phyloP scores from a whole-genome alignment of 2,888 invertebrate genomes.

The Ditylenchus weischeri region DNA sequence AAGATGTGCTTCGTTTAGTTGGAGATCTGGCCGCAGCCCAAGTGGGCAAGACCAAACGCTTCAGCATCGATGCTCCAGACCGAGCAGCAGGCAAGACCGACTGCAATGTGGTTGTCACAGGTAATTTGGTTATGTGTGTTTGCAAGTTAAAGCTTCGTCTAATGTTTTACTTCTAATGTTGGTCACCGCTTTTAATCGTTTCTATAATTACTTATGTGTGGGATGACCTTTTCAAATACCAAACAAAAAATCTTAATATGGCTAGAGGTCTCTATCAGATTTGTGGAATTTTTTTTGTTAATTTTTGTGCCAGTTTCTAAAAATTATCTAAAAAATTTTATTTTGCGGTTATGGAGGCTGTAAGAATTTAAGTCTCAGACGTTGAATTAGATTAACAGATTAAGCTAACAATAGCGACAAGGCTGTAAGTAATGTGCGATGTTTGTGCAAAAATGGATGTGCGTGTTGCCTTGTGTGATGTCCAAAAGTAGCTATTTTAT shows the following conservation, averaged over 20 bases:
- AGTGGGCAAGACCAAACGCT: conserved; percentile 55
- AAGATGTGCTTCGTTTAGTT: conserved; percentile 37
- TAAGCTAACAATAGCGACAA: too few relatives aligned
- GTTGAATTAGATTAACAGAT: too few relatives aligned
- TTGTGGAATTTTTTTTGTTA: too few relatives aligned
- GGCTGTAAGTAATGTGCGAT: neutral
- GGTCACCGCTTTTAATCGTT: conserved; percentile 3
- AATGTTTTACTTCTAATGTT: neutral
- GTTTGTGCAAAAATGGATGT: neutral
- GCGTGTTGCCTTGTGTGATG: neutral
- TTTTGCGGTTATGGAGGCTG: neutral
- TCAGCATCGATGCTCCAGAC: conserved; percentile 52
- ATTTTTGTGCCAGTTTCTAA: too few relatives aligned
- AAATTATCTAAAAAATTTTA: too few relatives aligned
- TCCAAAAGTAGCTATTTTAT: neutral
- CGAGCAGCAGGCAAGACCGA: conserved; percentile 34
- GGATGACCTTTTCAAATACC: conserved; percentile 4
- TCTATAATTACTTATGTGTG: neutral
- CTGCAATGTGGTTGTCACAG: conserved; percentile 57
- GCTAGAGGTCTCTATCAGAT: too few relatives aligned
- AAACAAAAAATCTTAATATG: too few relatives aligned
- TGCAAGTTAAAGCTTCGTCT: neutral
- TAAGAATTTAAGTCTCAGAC: neutral
- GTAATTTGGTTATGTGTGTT: conserved; percentile 33
- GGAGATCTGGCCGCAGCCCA: conserved; percentile 37